Conservation (phyloP, 2,113 vertebrate genomes). For the Gallinago undulata region DNA sequence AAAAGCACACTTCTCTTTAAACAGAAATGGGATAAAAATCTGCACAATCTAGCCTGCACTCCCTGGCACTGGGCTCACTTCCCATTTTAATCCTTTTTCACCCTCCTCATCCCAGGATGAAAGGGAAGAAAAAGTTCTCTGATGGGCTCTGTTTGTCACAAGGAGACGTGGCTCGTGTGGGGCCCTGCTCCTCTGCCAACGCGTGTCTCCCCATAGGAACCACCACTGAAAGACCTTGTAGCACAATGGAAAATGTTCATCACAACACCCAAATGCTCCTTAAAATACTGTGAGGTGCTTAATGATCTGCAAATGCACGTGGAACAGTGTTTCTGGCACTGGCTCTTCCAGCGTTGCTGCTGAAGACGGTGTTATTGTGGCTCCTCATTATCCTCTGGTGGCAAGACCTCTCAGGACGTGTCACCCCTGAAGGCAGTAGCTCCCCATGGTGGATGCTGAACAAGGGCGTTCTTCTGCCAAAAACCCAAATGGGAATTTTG, state of each 20-base stretch:
- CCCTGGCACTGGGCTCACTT: neutral
- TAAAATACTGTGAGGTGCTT: neutral
- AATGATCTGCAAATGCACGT: neutral
- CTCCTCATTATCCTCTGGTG: neutral
- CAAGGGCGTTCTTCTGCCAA: neutral
- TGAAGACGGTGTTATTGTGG: neutral
- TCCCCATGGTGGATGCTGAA: fast-evolving
- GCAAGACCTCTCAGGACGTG: neutral
- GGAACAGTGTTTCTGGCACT: neutral
- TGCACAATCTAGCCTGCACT: neutral
- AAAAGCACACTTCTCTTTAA: neutral
- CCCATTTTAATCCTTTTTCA: neutral
- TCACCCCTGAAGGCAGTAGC: neutral
- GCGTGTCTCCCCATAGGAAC: neutral
- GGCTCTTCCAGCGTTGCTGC: neutral
- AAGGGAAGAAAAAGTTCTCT: neutral
- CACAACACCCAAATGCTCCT: neutral
- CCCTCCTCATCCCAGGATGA: neutral
- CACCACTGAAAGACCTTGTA: neutral
- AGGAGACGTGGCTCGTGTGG: neutral
- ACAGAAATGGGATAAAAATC: neutral
- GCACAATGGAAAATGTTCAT: neutral
- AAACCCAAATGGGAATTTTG: neutral
- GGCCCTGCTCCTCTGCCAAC: neutral
- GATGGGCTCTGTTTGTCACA: neutral